Conservation (phyloP, 2,797 vertebrate species). For the Lophotriccus pileatus region DNA sequence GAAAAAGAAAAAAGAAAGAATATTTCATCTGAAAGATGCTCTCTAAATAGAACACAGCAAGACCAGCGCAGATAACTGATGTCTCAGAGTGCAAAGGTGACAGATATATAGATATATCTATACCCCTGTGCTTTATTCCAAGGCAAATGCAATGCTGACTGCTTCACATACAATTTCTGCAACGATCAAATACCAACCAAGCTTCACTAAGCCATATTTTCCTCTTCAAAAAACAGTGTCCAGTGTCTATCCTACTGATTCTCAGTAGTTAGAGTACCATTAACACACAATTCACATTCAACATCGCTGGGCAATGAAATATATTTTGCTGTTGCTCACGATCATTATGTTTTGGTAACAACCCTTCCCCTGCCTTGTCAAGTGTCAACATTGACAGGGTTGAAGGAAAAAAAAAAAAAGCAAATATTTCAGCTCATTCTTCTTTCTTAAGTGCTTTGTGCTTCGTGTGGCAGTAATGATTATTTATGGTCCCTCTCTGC, state of each 20-base stretch:
- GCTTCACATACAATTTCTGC: neutral
- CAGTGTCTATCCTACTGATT: neutral
- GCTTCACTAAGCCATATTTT: neutral
- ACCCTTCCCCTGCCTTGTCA: neutral
- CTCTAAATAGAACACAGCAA: neutral
- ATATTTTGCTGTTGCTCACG: neutral
- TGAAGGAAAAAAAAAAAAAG: neutral
- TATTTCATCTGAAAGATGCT: neutral
- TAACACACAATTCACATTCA: neutral
- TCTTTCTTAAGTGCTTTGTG: neutral
- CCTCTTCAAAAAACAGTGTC: neutral
- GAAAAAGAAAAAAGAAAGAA: neutral
- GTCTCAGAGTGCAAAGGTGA: neutral
- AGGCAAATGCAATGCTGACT: neutral
- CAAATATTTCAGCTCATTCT: neutral
- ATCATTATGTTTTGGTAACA: neutral
- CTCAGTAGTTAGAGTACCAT: neutral
- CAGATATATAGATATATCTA: neutral
- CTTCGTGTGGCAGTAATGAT: neutral
- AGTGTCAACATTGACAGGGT: neutral
- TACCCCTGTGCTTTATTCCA: neutral
- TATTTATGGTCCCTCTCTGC: neutral
- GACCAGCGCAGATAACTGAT: neutral
- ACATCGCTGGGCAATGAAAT: neutral
- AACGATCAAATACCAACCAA: neutral